A percentile compares a stretch with the other conserved stretches of the same genome.
Conservation (phyloP, 2,113 vertebrate genomes). For the Tupaia tana region DNA sequence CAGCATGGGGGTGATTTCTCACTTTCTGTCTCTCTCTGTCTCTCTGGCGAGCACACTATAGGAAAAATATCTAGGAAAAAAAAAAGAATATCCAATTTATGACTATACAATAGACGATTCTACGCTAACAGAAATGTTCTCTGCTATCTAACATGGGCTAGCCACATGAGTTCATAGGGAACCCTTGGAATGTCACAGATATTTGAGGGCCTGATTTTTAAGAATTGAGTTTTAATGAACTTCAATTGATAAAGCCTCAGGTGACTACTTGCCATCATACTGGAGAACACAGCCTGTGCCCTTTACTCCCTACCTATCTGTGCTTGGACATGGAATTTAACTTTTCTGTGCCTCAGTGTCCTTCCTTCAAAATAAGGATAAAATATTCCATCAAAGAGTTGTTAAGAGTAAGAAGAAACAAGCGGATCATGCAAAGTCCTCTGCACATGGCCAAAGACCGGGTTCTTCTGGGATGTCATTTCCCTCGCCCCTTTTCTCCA, state of each 20-base stretch:
- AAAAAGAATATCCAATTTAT: background rate
- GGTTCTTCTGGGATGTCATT: background rate
- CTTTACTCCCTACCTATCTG: background rate
- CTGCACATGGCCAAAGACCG: accelerated
- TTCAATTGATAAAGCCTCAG: background rate
- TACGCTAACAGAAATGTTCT: background rate
- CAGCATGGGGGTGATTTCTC: too few relatives aligned
- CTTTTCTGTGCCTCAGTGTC: background rate
- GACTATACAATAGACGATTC: background rate
- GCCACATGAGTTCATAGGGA: background rate
- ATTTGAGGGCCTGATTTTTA: background rate
- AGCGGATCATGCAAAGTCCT: background rate
- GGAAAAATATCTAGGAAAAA: too few relatives aligned
- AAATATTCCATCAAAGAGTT: background rate
- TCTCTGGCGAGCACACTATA: too few relatives aligned
- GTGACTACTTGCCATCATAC: background rate
- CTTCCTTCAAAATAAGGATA: background rate
- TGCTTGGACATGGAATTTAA: background rate
- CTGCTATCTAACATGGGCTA: background rate
- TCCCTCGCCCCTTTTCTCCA: background rate
- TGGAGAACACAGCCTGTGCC: background rate
- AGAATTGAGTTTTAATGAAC: constrained; percentile 28
- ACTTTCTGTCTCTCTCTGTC: too few relatives aligned
- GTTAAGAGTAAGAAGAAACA: background rate
- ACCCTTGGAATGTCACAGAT: background rate